Base-by-base conservation (phyloP, 2,113 vertebrate genomes). In the Thinocorus orbignyianus region DNA sequence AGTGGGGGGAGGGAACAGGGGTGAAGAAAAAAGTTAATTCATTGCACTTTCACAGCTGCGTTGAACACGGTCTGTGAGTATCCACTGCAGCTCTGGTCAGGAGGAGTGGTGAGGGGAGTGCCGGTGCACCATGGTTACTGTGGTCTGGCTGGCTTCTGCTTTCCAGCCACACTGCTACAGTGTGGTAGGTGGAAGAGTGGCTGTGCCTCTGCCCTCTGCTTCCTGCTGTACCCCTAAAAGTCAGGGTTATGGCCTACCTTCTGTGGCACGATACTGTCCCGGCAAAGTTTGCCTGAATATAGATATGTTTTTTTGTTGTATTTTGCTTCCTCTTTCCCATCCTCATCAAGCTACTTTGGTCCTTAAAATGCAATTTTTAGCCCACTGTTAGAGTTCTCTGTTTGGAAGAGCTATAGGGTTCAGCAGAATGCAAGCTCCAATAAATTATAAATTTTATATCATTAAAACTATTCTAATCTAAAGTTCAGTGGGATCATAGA, bases 101-200 rank as follows among this genome's bases (percentile, higher is more conserved):
- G 55, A 62, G 64, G 60, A 10, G 52, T 12, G 44, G 25, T 60
- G 54, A 35, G 8, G 33, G 58, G n/a, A 28, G 11, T 51, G 52
- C 66, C 2, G 3, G 23, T 4, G 1, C 19, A 6, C 20, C 33
- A 9, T 1, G 3, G 35, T 52, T 60, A 0, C 33, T 68, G 35
- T 15, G 41, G 11, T 10, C 35, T 64, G 31, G 5, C 62, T 51
- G 66, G 31, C 28, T 78, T 31, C 60, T 93, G 68, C 92, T 70
- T 81, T 42, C 58, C 30, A 37, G 42, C 61, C 41, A 7, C 17
- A 0, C 6, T 22, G 51, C 78, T 19, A 1, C n/a, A 13, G 4
- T 30, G 44, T 7, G 5, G 4, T 16, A 0, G 2, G 12, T 28
- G 26, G 22, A 24, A 52, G 26, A 17, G 17, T 9, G 37, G 26